Evolutionary conservation across 2,797 vertebrate genomes (phyloP), one percentile per base, ranked within the genome.

Genomic region (Crocidura indochinensis): DNA sequence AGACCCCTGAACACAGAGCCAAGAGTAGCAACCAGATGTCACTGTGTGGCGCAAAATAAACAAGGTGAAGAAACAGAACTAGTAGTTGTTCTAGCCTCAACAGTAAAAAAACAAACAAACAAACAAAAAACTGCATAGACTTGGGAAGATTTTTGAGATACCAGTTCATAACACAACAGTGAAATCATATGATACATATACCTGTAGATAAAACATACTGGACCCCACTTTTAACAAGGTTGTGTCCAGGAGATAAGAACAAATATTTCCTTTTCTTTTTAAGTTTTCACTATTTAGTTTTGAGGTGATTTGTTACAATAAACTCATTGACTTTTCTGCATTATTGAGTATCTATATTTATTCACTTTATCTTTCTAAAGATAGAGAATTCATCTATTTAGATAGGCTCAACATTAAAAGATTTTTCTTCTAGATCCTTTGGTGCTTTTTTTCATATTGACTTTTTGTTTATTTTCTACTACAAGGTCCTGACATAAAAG

Each of bases 301-400:
- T n/a, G 73, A 38, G 72, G 69, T 81, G 64, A 46, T 78, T 69
- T 91, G 26, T 27, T 20, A 78, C 2, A 84, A 83, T 24, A 86
- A 14, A 4, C 5, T 76, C 27, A 71, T 0, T 79, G 77, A 46
- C 9, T 26, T 87, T 75, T 67, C 14, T 11, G 67, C 11, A 77
- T 56, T 27, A 47, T 1, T 62, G 64, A 71, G 56, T 7, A 19
- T 51, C 26, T 82, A 22, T 1, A 47, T 47, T 56, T 20, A 19
- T 3, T 12, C 10, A 44, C 53, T 65, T 82, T 65, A n/a, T 46
- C 24, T 38, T 87, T 88, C 68, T 31, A 22, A 67, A 44, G 17
- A 72, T 60, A 67, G 65, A 65, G 6, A 69, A n/a, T 53, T 19
- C 29, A 29, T 77, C n/a, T 17, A 64, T 8, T 64, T n/a, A 62